phyloP scores from a whole-genome alignment of 2,888 invertebrate species.

The Polietes domitor region DNA sequence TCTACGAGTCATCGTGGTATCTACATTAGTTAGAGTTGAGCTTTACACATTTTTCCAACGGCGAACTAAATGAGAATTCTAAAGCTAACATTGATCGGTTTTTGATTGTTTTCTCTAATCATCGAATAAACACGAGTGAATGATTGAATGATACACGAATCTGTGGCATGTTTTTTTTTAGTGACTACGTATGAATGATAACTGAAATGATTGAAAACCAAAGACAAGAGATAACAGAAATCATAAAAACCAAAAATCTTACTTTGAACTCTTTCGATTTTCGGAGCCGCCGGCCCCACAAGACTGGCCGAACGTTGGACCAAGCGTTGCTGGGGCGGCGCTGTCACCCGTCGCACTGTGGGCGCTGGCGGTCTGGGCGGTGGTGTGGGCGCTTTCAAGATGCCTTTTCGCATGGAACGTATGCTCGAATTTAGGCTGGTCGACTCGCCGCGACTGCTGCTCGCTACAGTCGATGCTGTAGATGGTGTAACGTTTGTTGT shows the following conservation, averaged over 20 bases:
- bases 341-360: conserved; percentile 39
- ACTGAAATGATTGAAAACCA: conserved; percentile 22
- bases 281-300: conserved; percentile 68
- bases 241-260: conserved; percentile 69
- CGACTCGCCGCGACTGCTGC: conserved; percentile 63
- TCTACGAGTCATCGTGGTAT: no score
- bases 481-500: conserved; percentile 64
- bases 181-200: neutral
- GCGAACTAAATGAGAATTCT: conserved; percentile 5
- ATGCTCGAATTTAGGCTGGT: conserved; percentile 46
- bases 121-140: neutral
- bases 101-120: no score
- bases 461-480: conserved; percentile 60
- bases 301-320: conserved; percentile 69
- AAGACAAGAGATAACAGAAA: conserved; percentile 45
- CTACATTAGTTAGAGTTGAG: neutral
- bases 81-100: neutral
- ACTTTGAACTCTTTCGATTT: conserved; percentile 76
- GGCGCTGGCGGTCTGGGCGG: conserved; percentile 75
- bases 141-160: neutral
- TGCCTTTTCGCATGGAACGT: conserved; percentile 67
- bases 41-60: conserved; percentile 3
- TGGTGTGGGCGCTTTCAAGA: conserved; percentile 73
- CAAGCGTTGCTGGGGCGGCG: conserved; percentile 62
- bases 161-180: neutral